phyloP scores from a whole-genome alignment of 2,888 invertebrate species.

The Drosophila stalkeri region DNA sequence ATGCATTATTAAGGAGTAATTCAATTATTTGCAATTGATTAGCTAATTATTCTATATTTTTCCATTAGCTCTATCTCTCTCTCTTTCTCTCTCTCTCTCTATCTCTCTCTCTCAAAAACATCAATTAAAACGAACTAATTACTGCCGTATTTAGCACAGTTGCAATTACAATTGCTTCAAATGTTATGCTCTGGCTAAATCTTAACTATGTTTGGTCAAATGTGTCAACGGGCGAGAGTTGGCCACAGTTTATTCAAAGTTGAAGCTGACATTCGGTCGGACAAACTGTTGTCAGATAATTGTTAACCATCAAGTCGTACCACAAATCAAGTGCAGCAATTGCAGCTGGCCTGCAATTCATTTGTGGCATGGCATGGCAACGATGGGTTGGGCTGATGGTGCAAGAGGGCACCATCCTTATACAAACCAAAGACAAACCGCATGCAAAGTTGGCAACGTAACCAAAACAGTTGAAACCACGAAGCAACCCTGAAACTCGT shows the following conservation, averaged over 20 bases:
- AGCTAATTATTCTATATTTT: not conserved
- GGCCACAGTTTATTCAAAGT: slow-evolving; percentile 27
- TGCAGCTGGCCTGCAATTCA: slow-evolving; percentile 76
- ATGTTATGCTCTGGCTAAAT: slow-evolving; percentile 5
- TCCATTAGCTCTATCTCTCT: no score
- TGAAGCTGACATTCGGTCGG: slow-evolving; percentile 12
- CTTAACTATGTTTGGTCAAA: slow-evolving; percentile 6
- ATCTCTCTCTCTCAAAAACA: not conserved
- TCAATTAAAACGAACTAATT: not conserved
- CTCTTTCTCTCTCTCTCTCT: no score
- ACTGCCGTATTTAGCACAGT: not conserved
- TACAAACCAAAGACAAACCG: slow-evolving; percentile 67
- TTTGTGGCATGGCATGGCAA: slow-evolving; percentile 55
- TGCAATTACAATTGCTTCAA: not conserved
- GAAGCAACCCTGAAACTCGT: slow-evolving; percentile 47
- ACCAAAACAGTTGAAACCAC: slow-evolving; percentile 72
- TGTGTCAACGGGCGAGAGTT: slow-evolving; percentile 23
- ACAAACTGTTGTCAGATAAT: slow-evolving; percentile 68
- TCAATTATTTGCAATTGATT: not conserved
- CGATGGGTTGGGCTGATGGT: no score
- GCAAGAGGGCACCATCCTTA: not conserved
- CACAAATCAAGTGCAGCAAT: slow-evolving; percentile 80
- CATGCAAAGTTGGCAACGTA: slow-evolving; percentile 75
- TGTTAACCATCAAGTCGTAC: slow-evolving; percentile 71
- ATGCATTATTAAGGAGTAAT: not conserved